phyloP scores from a whole-genome alignment of 92 coral and sea anemone genomes.

The Palythoa grandiflora region DNA sequence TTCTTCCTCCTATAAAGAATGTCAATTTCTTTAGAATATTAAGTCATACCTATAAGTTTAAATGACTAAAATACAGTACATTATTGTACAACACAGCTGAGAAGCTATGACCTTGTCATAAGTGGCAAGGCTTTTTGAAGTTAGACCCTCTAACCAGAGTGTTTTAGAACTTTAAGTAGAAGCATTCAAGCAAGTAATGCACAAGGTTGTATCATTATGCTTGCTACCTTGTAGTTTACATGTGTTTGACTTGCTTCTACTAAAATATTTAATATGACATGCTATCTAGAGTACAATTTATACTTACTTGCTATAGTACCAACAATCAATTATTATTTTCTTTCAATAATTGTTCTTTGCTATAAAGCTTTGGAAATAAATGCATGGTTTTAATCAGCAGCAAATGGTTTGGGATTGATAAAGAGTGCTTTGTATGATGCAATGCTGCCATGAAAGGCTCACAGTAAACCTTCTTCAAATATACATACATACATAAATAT shows the following conservation, averaged over 20 bases:
- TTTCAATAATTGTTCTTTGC: constrained; percentile 33
- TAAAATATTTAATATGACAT: not conserved
- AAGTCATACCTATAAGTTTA: not conserved
- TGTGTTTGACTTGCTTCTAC: constrained; percentile 8
- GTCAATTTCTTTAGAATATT: not conserved
- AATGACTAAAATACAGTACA: not conserved
- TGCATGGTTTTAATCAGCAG: not conserved
- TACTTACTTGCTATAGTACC: constrained; percentile 39
- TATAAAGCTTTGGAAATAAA: constrained; percentile 28
- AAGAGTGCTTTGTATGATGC: not conserved
- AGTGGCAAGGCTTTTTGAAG: not conserved
- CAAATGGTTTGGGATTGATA: constrained; percentile 11
- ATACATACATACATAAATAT: constrained; percentile 73
- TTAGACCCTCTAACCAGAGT: not conserved
- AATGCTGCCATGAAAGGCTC: not conserved
- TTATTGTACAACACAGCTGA: not conserved
- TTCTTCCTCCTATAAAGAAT: constrained; percentile 88
- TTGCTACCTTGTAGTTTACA: not conserved
- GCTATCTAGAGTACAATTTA: not conserved
- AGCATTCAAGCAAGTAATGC: constrained; percentile 4
- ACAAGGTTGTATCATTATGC: not conserved
- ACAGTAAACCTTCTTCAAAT: constrained; percentile 22
- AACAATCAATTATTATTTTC: not conserved
- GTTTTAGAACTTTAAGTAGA: constrained; percentile 9
- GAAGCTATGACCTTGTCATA: not conserved